Percentiles rank a stretch among this genome's conserved stretches.
Conservation (phyloP, 2,797 vertebrate species). For the Tachyglossus aculeatus region DNA sequence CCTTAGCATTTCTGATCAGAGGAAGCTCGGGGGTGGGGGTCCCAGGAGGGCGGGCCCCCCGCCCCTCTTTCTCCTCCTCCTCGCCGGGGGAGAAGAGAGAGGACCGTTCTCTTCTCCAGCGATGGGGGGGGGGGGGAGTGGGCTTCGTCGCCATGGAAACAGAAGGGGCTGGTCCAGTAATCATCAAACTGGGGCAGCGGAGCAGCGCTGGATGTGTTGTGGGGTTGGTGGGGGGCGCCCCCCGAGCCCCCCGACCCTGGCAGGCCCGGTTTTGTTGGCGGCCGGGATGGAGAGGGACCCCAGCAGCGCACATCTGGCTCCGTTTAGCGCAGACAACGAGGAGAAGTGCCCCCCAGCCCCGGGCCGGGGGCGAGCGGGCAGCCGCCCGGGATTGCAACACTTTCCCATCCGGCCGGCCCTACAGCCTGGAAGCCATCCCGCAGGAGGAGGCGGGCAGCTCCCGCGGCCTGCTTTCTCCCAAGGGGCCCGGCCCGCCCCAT, state of each 20-base stretch:
- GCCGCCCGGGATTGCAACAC: slow-evolving; percentile 27
- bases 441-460: too few relatives aligned
- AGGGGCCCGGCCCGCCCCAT: too few relatives aligned
- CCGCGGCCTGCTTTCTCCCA: too few relatives aligned
- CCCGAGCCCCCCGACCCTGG: slow-evolving; percentile 10
- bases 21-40: too few relatives aligned
- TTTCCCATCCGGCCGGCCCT: too few relatives aligned
- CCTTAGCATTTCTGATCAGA: too few relatives aligned
- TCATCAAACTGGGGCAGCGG: slow-evolving; percentile 65
- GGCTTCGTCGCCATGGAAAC: slow-evolving; percentile 60
- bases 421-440: too few relatives aligned
- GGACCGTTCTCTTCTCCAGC: slow-evolving; percentile 50
- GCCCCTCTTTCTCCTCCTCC: too few relatives aligned
- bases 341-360: slow-evolving; percentile 38
- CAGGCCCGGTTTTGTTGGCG: slow-evolving; percentile 22
- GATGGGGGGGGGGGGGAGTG: slow-evolving; percentile 55
- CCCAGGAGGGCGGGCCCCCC: slow-evolving; percentile 18
- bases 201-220: too few relatives aligned
- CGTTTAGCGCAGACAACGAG: slow-evolving; percentile 54
- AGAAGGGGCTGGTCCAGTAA: slow-evolving; percentile 59
- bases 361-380: background rate
- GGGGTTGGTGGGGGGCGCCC: too few relatives aligned
- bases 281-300: slow-evolving; percentile 35
- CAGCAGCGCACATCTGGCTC: slow-evolving; percentile 61
- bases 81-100: slow-evolving; percentile 19